A percentile compares a stretch with the other conserved stretches of the same genome.
Evolutionary conservation across 2,888 invertebrate genomes (phyloP).

Genomic region (Nematopogon swammerdamellus): DNA sequence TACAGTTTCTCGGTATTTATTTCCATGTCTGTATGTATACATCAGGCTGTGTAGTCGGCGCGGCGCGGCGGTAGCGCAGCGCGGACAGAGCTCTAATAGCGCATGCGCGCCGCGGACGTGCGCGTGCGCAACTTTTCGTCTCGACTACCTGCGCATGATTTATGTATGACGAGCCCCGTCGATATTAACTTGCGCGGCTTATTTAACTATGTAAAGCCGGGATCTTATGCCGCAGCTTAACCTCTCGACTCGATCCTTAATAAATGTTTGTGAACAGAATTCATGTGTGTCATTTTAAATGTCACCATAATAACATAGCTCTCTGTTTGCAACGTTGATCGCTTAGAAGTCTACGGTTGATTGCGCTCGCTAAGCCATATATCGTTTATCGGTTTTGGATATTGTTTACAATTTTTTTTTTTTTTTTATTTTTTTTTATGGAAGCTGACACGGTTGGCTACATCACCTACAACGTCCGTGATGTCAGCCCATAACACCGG

Average conservation of each 20-base stretch:
- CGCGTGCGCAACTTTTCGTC: constrained; percentile 23
- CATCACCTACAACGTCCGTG: too few relatives aligned
- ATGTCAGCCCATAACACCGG: too few relatives aligned
- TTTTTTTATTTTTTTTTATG: too few relatives aligned
- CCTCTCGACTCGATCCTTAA: not conserved
- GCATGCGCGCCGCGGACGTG: constrained; percentile 19
- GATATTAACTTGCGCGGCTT: constrained; percentile 28
- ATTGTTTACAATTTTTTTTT: too few relatives aligned
- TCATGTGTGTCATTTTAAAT: not conserved
- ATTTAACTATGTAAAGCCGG: constrained; percentile 46
- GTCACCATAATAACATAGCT: not conserved
- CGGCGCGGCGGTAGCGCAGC: not conserved
- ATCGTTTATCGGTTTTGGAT: too few relatives aligned
- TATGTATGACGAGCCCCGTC: constrained; percentile 29
- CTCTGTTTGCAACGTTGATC: not conserved
- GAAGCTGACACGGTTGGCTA: too few relatives aligned
- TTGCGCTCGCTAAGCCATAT: too few relatives aligned
- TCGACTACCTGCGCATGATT: constrained; percentile 35
- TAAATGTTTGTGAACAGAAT: not conserved
- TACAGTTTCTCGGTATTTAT: too few relatives aligned
- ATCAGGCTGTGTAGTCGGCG: too few relatives aligned
- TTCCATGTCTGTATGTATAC: too few relatives aligned
- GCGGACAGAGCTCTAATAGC: not conserved
- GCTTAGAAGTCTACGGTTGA: too few relatives aligned
- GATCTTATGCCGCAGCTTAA: constrained; percentile 8